These are phyloP conservation scores for Scyliorhinus canicula DNA, from an alignment of 2,797 vertebrate species.

Conservation along the genomic window DNA sequence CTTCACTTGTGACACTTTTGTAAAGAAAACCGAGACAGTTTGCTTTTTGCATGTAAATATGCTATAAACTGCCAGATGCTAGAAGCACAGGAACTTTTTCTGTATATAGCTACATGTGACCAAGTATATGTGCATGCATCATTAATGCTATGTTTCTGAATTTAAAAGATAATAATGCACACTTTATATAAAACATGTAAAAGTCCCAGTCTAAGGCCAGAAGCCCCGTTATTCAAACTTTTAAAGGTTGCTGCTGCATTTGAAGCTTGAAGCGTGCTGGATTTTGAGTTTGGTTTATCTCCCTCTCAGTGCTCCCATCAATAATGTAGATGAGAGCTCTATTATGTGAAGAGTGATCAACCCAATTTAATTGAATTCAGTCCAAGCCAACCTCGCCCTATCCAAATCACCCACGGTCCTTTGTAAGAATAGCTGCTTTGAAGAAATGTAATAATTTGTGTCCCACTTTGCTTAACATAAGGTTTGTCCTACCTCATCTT, in stretches of 20 bases:
- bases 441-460: background rate
- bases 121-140: background rate
- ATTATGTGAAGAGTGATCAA: background rate
- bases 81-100: background rate
- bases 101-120: too few species aligned
- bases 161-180: background rate
- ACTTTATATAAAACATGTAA: too few species aligned
- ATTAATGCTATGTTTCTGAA: background rate
- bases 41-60: background rate
- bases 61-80: background rate
- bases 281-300: background rate
- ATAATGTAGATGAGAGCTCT: background rate
- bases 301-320: background rate
- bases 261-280: background rate
- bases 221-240: background rate
- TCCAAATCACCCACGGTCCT: background rate
- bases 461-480: background rate
- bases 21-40: background rate
- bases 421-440: background rate
- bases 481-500: background rate
- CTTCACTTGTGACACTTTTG: background rate
- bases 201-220: background rate
- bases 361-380: background rate
- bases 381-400: background rate
- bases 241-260: background rate